phyloP scores from a whole-genome alignment of 2,888 invertebrate genomes.

The Alsophila aescularia region DNA sequence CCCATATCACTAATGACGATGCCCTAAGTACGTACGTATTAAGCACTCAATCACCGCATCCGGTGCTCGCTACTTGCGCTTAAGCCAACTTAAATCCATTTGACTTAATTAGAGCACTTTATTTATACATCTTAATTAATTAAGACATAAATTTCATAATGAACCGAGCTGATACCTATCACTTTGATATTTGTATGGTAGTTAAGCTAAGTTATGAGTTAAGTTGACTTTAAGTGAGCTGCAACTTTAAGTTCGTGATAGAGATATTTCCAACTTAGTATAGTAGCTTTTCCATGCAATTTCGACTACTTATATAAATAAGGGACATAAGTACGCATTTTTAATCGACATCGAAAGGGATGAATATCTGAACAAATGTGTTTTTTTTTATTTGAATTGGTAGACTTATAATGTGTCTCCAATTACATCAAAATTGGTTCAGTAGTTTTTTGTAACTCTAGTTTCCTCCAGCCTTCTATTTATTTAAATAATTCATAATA shows the following conservation, averaged over 20 bases:
- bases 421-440: too few relatives aligned
- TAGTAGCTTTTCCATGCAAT: background rate
- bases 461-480: too few relatives aligned
- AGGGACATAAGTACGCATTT: too few relatives aligned
- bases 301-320: too few relatives aligned
- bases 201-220: slow-evolving; percentile 3
- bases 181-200: slow-evolving; percentile 17
- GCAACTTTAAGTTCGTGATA: background rate
- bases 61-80: background rate
- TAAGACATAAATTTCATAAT: slow-evolving; percentile 33
- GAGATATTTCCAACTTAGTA: too few relatives aligned
- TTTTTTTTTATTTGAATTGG: too few relatives aligned
- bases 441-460: too few relatives aligned
- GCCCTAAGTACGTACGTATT: background rate
- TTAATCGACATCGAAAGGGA: too few relatives aligned
- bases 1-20: background rate
- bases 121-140: slow-evolving; percentile 32
- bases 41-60: background rate
- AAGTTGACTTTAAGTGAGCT: background rate
- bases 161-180: slow-evolving; percentile 10
- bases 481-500: too few relatives aligned
- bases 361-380: too few relatives aligned
- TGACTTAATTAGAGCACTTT: slow-evolving; percentile 27
- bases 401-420: too few relatives aligned
- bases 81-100: slow-evolving; percentile 1